Base-by-base conservation (phyloP, 2,797 vertebrate species). In the Ceyx erithaca region DNA sequence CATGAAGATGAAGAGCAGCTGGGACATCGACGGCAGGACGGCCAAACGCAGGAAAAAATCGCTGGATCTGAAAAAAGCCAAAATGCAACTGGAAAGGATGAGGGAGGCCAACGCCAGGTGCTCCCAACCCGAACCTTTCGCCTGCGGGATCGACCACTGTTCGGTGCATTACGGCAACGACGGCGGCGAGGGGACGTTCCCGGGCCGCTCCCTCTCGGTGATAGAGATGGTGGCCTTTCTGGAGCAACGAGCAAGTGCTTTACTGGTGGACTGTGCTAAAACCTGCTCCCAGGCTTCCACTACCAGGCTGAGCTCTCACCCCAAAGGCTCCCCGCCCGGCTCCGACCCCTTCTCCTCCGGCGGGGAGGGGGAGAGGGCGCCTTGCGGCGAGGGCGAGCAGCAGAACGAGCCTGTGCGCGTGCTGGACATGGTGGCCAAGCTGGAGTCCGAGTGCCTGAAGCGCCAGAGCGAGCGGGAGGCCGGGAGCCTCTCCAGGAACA, bases 171-270 rank as follows among this genome's bases (percentile, higher is more conserved):
- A 79, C 3, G 95, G 91, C 28, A 80, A 43, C 2, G 97, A 97
- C 26, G 55, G 51, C 7, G 90, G 90, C 0, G 98, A 97, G 3
- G 95, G 95, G 0, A 41, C 94, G 2, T 97, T 95, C 85, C 94
- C 96, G 0, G 97, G 96, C 66, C 97, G 98, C 31, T 97, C 97
- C 9, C 93, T 99, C 28, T 99, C 99, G 0, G 99, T 99, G n/a
- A 98, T 98, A 13, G 99, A 99, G 96, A 99, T 99, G 98, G 99
- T 99, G 41, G 99, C 99, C 6, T 98, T 98, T 59, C 96, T 99
- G 63, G 99, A 99, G 96, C 98, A 98, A 90, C 98, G 98, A 85
- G 98, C 98, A 4, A 98, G 92, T 1, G 96, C 98, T 80, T 96
- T 98, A 55, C 97, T 98, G 83, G 96, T 94, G 3, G 97, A 97